These are phyloP conservation scores for Plotosus lineatus DNA, from an alignment of 2,113 vertebrate genomes.

Conservation along the genomic window DNA sequence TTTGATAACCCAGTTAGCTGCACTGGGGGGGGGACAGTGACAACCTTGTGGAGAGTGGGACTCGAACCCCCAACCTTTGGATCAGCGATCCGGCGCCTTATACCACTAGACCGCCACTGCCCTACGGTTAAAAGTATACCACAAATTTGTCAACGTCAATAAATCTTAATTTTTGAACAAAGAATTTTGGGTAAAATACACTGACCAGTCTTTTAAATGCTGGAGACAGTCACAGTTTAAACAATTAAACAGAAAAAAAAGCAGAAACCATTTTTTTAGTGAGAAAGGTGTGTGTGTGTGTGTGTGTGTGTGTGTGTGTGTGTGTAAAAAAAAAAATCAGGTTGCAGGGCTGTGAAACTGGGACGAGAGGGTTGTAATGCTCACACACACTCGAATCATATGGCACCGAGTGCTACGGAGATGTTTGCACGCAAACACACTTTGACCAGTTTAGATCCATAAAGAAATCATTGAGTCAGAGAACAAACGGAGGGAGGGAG, in stretches of 20 bases:
- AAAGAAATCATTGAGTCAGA: slow-evolving; percentile 74
- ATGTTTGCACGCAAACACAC: slow-evolving; percentile 64
- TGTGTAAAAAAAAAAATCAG: not conserved
- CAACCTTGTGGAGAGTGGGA: too few relatives aligned
- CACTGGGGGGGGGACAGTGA: too few relatives aligned
- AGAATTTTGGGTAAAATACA: too few relatives aligned
- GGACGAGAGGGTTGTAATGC: slow-evolving; percentile 2
- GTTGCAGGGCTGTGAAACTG: not conserved
- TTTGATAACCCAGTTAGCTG: too few relatives aligned
- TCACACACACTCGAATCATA: slow-evolving; percentile 1
- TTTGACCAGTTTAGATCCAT: slow-evolving; percentile 79
- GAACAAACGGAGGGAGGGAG: slow-evolving; percentile 26
- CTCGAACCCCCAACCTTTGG: too few relatives aligned
- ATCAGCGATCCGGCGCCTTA: too few relatives aligned
- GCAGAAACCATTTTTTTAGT: slow-evolving; percentile 13
- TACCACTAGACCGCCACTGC: too few relatives aligned
- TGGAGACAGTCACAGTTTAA: not conserved
- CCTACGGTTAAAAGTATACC: too few relatives aligned
- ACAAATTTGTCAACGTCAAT: too few relatives aligned
- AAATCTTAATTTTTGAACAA: too few relatives aligned
- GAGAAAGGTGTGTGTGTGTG: not conserved
- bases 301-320: not conserved
- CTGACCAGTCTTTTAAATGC: not conserved
- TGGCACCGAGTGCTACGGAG: not conserved
- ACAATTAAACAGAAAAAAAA: not conserved